A percentile compares a stretch with the other conserved stretches of the same genome.
Conservation (phyloP, 2,113 vertebrate genomes). For the Heloderma charlesbogerti region DNA sequence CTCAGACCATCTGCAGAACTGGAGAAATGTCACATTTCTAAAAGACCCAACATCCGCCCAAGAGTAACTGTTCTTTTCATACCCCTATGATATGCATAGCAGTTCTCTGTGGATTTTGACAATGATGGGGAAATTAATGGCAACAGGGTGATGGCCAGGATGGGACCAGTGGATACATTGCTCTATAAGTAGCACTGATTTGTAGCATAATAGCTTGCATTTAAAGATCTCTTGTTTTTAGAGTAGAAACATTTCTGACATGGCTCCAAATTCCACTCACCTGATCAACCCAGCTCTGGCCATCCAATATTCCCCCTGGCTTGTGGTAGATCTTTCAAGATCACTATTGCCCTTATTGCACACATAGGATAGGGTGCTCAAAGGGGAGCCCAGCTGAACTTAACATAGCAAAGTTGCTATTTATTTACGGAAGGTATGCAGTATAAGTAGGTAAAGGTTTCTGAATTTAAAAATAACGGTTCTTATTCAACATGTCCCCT, state of each 20-base stretch:
- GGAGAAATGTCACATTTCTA: conserved; percentile 56
- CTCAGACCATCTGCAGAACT: conserved; percentile 15
- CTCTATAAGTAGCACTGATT: neutral
- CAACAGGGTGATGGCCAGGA: neutral
- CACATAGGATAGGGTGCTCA: neutral
- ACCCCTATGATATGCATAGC: neutral
- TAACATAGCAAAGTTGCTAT: neutral
- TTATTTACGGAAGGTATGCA: neutral
- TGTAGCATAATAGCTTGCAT: neutral
- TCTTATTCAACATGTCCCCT: neutral
- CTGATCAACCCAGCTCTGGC: neutral
- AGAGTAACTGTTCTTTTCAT: conserved; percentile 43
- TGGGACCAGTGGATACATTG: neutral
- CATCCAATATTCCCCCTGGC: neutral
- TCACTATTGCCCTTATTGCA: neutral
- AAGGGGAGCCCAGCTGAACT: too few relatives aligned
- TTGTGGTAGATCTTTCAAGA: too few relatives aligned
- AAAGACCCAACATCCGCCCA: conserved; percentile 36
- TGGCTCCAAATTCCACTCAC: neutral
- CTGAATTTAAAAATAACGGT: neutral
- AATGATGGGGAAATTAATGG: neutral
- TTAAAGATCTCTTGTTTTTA: neutral
- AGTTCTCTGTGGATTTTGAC: conserved; percentile 5
- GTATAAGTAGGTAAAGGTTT: neutral
- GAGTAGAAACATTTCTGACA: neutral